phyloP scores from a whole-genome alignment of 2,113 vertebrate species.

The Vulpes lagopus region DNA sequence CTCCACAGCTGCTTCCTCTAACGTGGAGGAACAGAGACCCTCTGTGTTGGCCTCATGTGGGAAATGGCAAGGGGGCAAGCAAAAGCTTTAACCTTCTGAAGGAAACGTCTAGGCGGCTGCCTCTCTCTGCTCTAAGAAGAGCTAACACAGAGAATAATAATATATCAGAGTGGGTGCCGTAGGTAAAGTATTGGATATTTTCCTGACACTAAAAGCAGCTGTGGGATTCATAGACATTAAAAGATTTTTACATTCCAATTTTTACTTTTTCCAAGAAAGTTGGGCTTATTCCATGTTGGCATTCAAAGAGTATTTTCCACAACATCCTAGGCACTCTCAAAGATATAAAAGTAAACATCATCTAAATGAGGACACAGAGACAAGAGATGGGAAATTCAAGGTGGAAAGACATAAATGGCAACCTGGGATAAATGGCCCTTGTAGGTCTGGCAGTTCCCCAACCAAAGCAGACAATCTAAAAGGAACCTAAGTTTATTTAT shows the following conservation, averaged over 20 bases:
- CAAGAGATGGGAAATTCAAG: slow-evolving; percentile 16
- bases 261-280: not conserved
- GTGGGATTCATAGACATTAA: not conserved
- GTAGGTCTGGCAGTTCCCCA: slow-evolving; percentile 55
- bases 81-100: not conserved
- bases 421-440: slow-evolving; percentile 60
- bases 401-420: slow-evolving; percentile 31
- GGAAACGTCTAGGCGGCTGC: not conserved
- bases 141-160: not conserved
- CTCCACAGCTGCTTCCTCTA: not conserved
- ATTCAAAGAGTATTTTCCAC: not conserved
- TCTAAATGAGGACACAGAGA: slow-evolving; percentile 55
- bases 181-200: not conserved
- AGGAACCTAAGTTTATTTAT: slow-evolving; percentile 63
- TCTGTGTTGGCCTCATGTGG: not conserved
- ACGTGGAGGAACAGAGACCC: not conserved
- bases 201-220: not conserved
- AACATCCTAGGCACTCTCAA: not conserved
- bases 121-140: not conserved
- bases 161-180: not conserved
- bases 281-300: not conserved
- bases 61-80: not conserved
- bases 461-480: slow-evolving; percentile 56
- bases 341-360: slow-evolving; percentile 42
- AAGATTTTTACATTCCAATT: slow-evolving; percentile 10